A percentile compares a stretch with the other conserved stretches of the same genome.
Evolutionary conservation across 1,140 invertebrate species (phyloP).

Genomic region (Armadillidium nasatum): DNA sequence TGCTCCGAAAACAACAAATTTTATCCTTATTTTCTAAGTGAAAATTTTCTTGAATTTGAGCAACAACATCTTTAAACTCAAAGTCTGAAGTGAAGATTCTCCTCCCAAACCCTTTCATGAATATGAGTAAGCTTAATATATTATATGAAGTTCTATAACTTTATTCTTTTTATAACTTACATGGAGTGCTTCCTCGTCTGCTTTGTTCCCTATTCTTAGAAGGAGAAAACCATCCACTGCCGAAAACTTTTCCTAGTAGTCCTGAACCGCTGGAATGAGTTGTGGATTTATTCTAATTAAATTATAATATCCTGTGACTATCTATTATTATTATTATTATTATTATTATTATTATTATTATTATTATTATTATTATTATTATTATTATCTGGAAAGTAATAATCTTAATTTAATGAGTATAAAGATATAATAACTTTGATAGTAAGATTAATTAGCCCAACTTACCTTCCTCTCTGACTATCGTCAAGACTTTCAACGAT

Average conservation of each 20-base stretch:
- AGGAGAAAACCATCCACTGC: slow-evolving; percentile 40
- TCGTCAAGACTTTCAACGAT: slow-evolving; percentile 37
- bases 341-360: neutral
- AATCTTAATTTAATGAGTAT: neutral
- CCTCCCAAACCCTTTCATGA: too few relatives aligned
- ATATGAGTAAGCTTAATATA: too few relatives aligned
- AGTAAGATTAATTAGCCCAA: neutral
- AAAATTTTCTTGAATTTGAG: too few relatives aligned
- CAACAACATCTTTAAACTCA: too few relatives aligned
- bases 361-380: neutral
- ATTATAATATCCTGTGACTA: neutral
- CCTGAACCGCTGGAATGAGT: slow-evolving; percentile 31
- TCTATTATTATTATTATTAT: neutral
- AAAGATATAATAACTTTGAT: neutral
- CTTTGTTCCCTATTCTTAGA: slow-evolving; percentile 31
- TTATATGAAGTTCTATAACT: too few relatives aligned
- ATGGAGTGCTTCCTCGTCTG: neutral
- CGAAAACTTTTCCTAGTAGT: slow-evolving; percentile 42
- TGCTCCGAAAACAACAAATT: too few relatives aligned
- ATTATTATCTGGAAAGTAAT: neutral
- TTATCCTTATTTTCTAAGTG: too few relatives aligned
- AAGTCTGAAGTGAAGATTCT: too few relatives aligned
- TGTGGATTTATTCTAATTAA: neutral
- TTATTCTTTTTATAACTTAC: neutral
- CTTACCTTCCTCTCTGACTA: slow-evolving; percentile 37